phyloP scores from a whole-genome alignment of 2,113 vertebrate genomes.

The Lontra canadensis region DNA sequence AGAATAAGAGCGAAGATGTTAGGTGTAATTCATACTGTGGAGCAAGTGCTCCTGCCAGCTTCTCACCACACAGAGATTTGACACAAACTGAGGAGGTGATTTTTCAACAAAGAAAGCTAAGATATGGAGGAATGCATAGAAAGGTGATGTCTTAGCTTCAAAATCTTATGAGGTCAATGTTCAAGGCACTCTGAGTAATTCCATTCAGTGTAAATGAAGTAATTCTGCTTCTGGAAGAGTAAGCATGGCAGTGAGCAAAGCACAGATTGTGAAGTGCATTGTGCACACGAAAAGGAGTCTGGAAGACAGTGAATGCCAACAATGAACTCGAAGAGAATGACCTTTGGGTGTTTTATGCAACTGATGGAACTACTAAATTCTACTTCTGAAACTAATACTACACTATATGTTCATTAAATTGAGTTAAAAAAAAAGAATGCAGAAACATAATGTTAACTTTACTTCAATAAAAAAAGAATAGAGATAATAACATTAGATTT shows the following conservation, averaged over 20 bases:
- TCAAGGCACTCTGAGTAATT: neutral
- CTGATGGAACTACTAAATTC: neutral
- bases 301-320: neutral
- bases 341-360: neutral
- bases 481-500: neutral
- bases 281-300: no score
- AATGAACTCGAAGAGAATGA: neutral
- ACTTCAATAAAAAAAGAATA: neutral
- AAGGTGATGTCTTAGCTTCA: neutral
- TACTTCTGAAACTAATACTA: neutral
- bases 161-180: neutral
- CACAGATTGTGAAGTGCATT: neutral
- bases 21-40: accelerated
- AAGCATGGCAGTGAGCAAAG: neutral
- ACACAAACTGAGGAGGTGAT: neutral
- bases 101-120: neutral
- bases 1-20: neutral
- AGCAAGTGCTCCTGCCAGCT: no score
- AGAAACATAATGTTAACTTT: neutral
- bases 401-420: neutral
- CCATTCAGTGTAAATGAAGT: neutral
- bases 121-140: neutral
- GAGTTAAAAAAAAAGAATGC: neutral
- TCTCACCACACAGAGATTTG: neutral
- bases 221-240: neutral